Evolutionary conservation across 2,113 vertebrate species (phyloP).

Genomic region (Trogon surrucura): DNA sequence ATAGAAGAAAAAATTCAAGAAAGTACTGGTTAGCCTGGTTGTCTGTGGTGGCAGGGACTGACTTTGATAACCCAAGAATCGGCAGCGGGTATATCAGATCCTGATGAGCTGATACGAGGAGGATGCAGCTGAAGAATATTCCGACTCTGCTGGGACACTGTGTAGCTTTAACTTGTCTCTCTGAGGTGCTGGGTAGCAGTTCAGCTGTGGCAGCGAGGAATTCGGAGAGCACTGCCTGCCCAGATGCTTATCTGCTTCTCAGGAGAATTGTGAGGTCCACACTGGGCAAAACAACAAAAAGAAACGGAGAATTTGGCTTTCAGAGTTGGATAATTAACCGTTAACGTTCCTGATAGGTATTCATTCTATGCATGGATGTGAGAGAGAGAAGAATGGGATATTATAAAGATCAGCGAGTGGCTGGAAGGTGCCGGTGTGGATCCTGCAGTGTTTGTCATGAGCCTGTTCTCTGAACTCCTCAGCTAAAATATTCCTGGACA

Average conservation of each 20-base stretch:
- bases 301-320: background rate
- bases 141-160: background rate
- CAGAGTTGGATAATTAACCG: background rate
- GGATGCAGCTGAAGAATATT: background rate
- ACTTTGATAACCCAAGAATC: background rate
- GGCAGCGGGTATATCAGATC: background rate
- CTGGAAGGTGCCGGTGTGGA: background rate
- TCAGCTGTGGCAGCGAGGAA: background rate
- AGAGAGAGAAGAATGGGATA: background rate
- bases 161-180: background rate
- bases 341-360: background rate
- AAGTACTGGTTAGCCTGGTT: background rate
- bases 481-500: background rate
- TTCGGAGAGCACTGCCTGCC: background rate
- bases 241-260: constrained; percentile 29
- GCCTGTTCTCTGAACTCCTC: background rate
- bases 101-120: background rate
- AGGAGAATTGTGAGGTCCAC: background rate
- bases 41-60: background rate
- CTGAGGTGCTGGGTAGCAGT: background rate
- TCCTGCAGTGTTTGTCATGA: background rate
- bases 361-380: background rate
- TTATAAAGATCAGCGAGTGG: background rate
- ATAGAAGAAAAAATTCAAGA: background rate
- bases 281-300: background rate